Conservation (phyloP, 2,113 vertebrate genomes). For the Zosterops borbonicus region DNA sequence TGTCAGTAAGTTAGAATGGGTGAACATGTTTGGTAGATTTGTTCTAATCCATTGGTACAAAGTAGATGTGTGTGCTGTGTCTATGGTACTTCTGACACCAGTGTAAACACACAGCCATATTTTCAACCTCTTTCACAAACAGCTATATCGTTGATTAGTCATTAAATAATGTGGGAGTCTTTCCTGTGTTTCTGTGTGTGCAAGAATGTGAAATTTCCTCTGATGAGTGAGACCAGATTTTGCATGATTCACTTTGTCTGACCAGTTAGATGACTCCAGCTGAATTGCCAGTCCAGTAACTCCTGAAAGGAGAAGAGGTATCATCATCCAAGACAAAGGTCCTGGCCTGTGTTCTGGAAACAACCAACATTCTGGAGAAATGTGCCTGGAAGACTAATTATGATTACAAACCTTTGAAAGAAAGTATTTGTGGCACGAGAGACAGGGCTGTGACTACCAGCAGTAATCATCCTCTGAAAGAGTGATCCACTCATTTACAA, state of each 20-base stretch:
- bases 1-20: not conserved
- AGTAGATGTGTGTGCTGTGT: not conserved
- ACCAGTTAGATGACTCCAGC: not conserved
- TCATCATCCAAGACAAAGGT: not conserved
- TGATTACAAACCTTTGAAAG: not conserved
- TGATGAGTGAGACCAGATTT: not conserved
- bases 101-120: not conserved
- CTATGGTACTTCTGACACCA: not conserved
- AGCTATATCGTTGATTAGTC: not conserved
- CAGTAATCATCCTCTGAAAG: not conserved
- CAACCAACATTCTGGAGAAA: not conserved
- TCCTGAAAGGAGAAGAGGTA: not conserved
- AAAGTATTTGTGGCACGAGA: not conserved
- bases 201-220: constrained; percentile 14
- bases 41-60: not conserved
- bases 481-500: not conserved
- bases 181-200: not conserved
- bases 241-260: not conserved
- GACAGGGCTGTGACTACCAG: not conserved
- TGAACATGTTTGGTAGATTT: not conserved
- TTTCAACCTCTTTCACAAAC: not conserved
- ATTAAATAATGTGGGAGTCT: not conserved
- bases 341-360: not conserved
- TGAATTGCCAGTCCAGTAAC: not conserved
- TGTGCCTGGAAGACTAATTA: not conserved